Evolutionary conservation across 2,888 invertebrate genomes (phyloP), one percentile per base, ranked within the genome.

Genomic region (Mystacides longicornis): DNA sequence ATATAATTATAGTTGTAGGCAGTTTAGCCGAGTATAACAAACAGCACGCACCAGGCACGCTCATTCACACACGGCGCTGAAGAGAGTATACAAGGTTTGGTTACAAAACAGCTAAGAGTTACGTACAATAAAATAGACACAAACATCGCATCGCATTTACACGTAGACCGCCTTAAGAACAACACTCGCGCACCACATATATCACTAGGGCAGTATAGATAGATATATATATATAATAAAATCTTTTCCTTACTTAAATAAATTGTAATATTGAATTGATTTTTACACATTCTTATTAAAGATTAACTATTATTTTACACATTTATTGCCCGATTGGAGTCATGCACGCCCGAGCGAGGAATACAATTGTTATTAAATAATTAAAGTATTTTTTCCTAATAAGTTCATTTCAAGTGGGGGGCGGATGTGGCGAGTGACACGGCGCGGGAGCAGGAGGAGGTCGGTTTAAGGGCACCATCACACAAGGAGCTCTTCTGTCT

Each of bases 381-480:
- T 37, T 37, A 37, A 3, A 37, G 37, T 37, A 37, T 37, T 37
- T 37, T 37, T 46, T 46, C 20, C 46, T 46, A 46, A 46, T 14
- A 33, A 23, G 55, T 55, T 51, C 55, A 45, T 55, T 43, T 60
- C 60, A 56, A 55, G 54, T 57, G 51, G 59, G 58, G 51, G 60
- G 56, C 59, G 62, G 59, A 55, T 62, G 56, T 33, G 55, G 61
- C 31, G 56, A 54, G 55, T 43, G 51, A 45, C 51, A 56, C 60
- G 63, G 63, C 56, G 55, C 50, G 57, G 56, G 60, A 51, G 62
- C 52, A 45, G 68, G 63, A 66, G 69, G 64, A 52, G 58, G 61
- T 43, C 56, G 68, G 37, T 14, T n/a, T 62, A 67, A 69, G 64
- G 69, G 70, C 64, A 69, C 69, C 69, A 69, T 69, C 54, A 69